Evolutionary conservation across 1,140 invertebrate species (phyloP).

Genomic region (Aphidius ervi): DNA sequence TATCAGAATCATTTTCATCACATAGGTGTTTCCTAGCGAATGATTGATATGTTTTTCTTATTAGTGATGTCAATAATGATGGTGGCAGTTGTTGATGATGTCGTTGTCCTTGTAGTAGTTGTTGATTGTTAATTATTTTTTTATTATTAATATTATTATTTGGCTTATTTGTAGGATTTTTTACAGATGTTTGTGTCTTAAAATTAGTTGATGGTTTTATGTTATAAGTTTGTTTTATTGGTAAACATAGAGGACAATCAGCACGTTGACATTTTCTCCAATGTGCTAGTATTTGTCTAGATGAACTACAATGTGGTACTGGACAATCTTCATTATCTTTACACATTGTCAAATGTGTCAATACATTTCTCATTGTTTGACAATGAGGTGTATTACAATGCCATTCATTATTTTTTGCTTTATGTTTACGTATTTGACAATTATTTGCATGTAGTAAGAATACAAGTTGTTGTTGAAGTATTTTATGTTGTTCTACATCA

Average conservation of each 20-base stretch:
- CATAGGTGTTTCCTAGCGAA: conserved; percentile 50
- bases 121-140: no score
- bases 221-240: conserved; percentile 91
- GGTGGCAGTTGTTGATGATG: conserved; percentile 33
- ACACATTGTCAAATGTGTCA: conserved; percentile 98
- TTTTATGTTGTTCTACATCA: conserved; percentile 95
- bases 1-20: conserved; percentile 46
- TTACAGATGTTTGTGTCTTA: conserved; percentile 47
- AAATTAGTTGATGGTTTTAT: conserved; percentile 63
- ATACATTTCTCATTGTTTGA: conserved; percentile 98
- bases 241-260: conserved; percentile 97
- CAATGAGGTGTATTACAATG: conserved; percentile 93
- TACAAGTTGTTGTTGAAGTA: conserved; percentile 98
- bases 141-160: conserved; percentile 31
- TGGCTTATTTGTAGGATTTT: conserved; percentile 38
- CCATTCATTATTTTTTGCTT: conserved; percentile 71
- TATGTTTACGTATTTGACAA: conserved; percentile 86
- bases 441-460: conserved; percentile 97
- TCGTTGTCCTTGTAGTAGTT: conserved; percentile 23
- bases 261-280: conserved; percentile 95
- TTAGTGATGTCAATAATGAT: conserved; percentile 33
- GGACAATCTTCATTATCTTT: conserved; percentile 86
- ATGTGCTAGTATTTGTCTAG: conserved; percentile 96
- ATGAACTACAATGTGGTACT: conserved; percentile 96
- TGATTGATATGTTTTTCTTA: conserved; percentile 33